Evolutionary conservation across 2,888 invertebrate genomes (phyloP), one percentile per base, ranked within the genome.

Genomic region (Eupithecia dodoneata): DNA sequence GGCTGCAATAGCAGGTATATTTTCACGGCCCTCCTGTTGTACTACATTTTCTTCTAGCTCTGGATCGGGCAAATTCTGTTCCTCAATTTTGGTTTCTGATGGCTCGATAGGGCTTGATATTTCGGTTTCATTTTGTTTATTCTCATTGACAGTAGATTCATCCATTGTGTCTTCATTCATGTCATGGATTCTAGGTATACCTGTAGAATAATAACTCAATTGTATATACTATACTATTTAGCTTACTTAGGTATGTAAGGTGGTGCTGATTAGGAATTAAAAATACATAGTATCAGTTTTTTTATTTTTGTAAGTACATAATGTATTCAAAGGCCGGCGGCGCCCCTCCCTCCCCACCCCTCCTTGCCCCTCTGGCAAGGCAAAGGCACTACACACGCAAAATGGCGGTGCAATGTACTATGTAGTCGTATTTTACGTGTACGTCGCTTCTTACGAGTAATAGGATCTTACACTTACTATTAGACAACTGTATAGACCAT

Each of bases 351-450:
- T 87, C 87, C 88, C 86, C 88, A 82, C 87, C 85, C 83, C 87
- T 82, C 88, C 87, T 84, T 85, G 85, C 87, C 89, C 90, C 91
- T 88, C 90, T 90, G 89, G 88, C 89, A 90, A 90, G 90, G 90
- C 92, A 89, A 90, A 90, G 90, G 90, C 92, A 88, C 90, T 91
- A 90, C 7, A 91, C 89, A 93, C 92, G 92, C 94, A 93, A 94
- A 94, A 94, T 94, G 94, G 94, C 94, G 93, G 93, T 92, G 89
- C 89, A 87, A 91, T 90, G 90, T 91, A 89, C 88, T 88, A 88
- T 85, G 87, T 89, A 76, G 69, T 86, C 85, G 86, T 84, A 91
- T 86, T 59, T 89, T 92, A 92, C 91, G 92, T 92, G 91, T 92
- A 89, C 90, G 88, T 85, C 84, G 87, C 84, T 82, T 86, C 85